Base-by-base conservation (phyloP, 35 echinoderm and acorn worm genomes). In the Patiria miniata region DNA sequence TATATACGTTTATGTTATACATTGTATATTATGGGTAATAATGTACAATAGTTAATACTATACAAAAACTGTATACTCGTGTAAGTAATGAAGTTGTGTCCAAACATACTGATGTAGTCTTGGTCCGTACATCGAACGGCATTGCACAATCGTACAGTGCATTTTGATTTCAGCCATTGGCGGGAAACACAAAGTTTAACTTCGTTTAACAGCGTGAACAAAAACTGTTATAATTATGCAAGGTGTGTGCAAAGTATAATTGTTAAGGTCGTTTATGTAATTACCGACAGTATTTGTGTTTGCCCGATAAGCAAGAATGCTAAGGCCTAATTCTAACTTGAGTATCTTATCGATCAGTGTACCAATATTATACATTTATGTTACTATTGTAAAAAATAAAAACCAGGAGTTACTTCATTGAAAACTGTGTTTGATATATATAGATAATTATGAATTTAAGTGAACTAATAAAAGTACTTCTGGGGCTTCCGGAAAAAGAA, bases 381-480 rank as follows among this genome's bases (percentile, higher is more conserved):
- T 73, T 73, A 73, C 29, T 32, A 36, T 36, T 73, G 65, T 36
- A 73, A 22, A 73, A 12, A 47, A 47, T n/a, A n/a, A n/a, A n/a
- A n/a, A n/a, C n/a, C n/a, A n/a, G n/a, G n/a, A 47, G 12, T 47
- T 47, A 47, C 42, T 47, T 47, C 42, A 47, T 34, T 73, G 65
- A 73, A 60, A 18, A 73, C 15, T 73, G 65, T 73, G 65, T 73
- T 73, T 73, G 65, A 73, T 73, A 73, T 73, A n/a, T n/a, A 26
- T 32, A 32, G 65, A 26, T 26, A 30, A 73, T 73, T 30, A 73
- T 28, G 29, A 73, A n/a, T n/a, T n/a, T n/a, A n/a, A 73, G 34
- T 73, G 34, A 73, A 73, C 65, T 73, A 73, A 73, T 73, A 47
- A 47, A 47, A 47, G 42, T 6, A 73, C 19, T 73, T 34, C 65